phyloP scores from a whole-genome alignment of 2,113 vertebrate species.

The Dermatemys mawii region DNA sequence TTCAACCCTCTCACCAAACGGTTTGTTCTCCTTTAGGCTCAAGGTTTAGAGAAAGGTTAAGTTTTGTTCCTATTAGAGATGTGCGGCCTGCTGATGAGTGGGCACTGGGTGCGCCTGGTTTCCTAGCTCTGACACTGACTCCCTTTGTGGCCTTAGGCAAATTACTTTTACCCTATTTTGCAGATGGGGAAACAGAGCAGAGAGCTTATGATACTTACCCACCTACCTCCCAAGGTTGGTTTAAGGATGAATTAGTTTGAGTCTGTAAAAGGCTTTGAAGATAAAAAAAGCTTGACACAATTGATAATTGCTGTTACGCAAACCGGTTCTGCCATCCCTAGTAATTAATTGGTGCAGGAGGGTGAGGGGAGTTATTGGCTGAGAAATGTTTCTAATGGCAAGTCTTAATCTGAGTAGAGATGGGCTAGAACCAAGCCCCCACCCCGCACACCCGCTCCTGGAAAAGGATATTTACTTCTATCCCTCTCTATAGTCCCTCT shows the following conservation, averaged over 20 bases:
- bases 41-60: conserved; percentile 73
- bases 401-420: not conserved
- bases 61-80: conserved; percentile 72
- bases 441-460: not conserved
- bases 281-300: conserved; percentile 71
- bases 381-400: conserved; percentile 1
- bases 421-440: not conserved
- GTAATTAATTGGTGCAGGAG: conserved; percentile 38
- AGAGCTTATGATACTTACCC: conserved; percentile 71
- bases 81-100: conserved; percentile 65
- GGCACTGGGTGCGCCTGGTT: conserved; percentile 69
- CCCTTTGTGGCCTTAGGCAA: conserved; percentile 44
- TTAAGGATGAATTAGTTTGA: conserved; percentile 74
- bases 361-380: conserved; percentile 32
- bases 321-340: conserved; percentile 53
- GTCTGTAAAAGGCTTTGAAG: conserved; percentile 74
- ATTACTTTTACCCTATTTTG: conserved; percentile 62
- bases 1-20: conserved; percentile 68
- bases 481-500: conserved; percentile 33
- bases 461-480: conserved; percentile 53
- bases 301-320: conserved; percentile 73
- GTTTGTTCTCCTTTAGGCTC: conserved; percentile 54
- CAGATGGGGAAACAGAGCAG: conserved; percentile 62
- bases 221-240: conserved; percentile 69
- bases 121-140: conserved; percentile 49